Conservation (phyloP, 2,797 vertebrate genomes). For the Limnodromus scolopaceus region DNA sequence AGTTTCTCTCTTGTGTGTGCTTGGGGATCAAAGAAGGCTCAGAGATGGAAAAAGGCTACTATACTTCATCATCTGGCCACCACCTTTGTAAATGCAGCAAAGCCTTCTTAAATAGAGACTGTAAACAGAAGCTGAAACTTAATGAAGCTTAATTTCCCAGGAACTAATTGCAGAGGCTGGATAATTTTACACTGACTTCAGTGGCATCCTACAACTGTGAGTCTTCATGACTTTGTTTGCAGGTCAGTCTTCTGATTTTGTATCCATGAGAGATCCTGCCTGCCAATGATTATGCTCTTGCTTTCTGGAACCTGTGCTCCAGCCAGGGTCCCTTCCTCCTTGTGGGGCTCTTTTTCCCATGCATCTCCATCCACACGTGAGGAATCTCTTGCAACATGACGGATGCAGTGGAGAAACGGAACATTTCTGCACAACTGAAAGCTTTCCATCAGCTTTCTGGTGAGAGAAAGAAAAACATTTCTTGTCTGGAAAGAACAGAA, state of each 20-base stretch:
- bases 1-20: neutral
- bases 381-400: neutral
- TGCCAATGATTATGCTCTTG: neutral
- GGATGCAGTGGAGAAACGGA: neutral
- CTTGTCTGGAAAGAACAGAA: neutral
- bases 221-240: neutral
- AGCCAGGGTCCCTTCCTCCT: neutral
- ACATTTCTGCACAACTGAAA: neutral
- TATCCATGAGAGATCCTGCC: neutral
- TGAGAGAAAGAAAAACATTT: neutral
- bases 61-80: neutral
- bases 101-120: neutral
- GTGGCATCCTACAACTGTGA: accelerated
- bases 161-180: neutral
- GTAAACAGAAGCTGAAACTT: neutral
- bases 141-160: neutral
- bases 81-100: neutral
- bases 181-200: neutral
- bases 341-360: accelerated
- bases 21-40: neutral
- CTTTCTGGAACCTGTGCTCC: neutral
- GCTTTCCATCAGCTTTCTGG: neutral
- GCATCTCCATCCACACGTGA: accelerated
- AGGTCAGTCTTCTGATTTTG: neutral
- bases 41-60: neutral